Percentiles rank a stretch among this genome's conserved stretches.
Evolutionary conservation across 37 sponge, comb jelly and placozoan genomes (phyloP).

Genomic region (Mnemiopsis leidyi): DNA sequence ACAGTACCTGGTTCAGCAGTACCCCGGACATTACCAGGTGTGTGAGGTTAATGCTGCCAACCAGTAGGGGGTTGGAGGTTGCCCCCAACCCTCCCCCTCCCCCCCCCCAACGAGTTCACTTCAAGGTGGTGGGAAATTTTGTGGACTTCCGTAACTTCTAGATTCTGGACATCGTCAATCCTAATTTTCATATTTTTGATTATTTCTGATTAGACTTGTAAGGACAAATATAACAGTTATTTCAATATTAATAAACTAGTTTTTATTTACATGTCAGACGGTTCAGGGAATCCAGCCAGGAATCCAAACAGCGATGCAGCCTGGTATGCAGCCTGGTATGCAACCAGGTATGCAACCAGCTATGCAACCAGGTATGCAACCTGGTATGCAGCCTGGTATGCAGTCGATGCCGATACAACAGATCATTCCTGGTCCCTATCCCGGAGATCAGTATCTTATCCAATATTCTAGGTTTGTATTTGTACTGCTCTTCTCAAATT

Average conservation of each 20-base stretch:
- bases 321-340: conserved; percentile 18
- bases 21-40: neutral
- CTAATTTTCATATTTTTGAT: no score
- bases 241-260: no score
- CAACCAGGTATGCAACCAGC: conserved; percentile 30
- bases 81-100: neutral
- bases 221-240: no score
- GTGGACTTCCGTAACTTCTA: no score
- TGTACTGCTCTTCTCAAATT: no score
- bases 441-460: conserved; percentile 13
- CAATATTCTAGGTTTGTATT: conserved; percentile 21
- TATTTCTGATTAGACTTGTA: no score
- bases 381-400: conserved; percentile 47
- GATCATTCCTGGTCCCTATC: neutral
- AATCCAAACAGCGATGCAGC: neutral
- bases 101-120: neutral
- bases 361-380: neutral
- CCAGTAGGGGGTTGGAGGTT: neutral
- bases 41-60: no score
- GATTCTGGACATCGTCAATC: no score
- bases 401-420: conserved; percentile 1
- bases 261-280: neutral
- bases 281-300: neutral
- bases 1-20: neutral
- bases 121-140: no score